These are phyloP conservation scores for Aphyosemion australe DNA, from an alignment of 2,113 vertebrate species.

Conservation along the genomic window DNA sequence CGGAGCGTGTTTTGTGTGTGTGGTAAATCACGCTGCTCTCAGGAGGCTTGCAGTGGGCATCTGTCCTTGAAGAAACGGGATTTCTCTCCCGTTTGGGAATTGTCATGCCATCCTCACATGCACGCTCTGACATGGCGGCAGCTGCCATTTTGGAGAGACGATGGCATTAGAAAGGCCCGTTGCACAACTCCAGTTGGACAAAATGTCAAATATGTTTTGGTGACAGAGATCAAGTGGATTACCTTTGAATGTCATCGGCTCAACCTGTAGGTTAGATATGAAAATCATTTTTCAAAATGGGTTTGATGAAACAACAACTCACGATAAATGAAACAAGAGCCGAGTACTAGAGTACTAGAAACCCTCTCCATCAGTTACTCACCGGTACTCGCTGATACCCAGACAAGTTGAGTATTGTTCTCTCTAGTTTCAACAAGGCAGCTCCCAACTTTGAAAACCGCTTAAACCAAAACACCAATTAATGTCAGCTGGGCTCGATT, in stretches of 20 bases:
- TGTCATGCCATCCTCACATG: conserved; percentile 62
- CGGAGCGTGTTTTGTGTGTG: conserved; percentile 69
- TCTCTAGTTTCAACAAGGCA: conserved; percentile 59
- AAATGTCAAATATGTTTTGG: background rate
- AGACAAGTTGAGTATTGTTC: conserved; percentile 78
- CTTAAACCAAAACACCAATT: conserved; percentile 88
- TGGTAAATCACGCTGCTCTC: conserved; percentile 72
- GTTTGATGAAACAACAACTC: too few relatives aligned
- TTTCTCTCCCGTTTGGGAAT: conserved; percentile 65
- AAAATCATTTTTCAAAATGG: conserved; percentile 17
- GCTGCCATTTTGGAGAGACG: conserved; percentile 73
- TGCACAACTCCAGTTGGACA: background rate
- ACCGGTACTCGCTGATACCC: conserved; percentile 38
- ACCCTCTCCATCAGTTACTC: conserved; percentile 50
- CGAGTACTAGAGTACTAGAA: conserved; percentile 24
- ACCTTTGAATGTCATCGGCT: background rate
- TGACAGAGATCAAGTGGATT: background rate
- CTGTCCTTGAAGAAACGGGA: conserved; percentile 61
- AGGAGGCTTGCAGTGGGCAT: conserved; percentile 75
- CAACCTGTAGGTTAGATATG: background rate
- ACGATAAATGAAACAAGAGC: conserved; percentile 1
- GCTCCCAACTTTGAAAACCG: conserved; percentile 85
- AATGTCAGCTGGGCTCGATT: conserved; percentile 73
- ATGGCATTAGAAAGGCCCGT: background rate
- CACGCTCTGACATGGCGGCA: conserved; percentile 67